Percentiles rank a stretch among this genome's conserved stretches.
phyloP scores from a whole-genome alignment of 2,888 invertebrate species.

The Apomyelois bistriatella region DNA sequence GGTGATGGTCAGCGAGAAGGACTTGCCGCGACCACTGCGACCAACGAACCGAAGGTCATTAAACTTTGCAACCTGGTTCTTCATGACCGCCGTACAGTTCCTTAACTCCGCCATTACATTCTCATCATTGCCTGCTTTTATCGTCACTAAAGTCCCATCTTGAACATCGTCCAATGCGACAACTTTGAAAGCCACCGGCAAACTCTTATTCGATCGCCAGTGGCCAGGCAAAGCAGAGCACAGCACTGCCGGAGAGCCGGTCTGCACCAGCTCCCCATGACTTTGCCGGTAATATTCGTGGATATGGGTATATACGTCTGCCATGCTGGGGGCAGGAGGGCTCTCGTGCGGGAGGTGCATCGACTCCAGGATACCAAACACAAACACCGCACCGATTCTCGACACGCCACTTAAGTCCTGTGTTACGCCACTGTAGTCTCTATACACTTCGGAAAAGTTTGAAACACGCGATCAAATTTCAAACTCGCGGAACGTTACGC shows the following conservation, averaged over 20 bases:
- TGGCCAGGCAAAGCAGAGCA: constrained; percentile 96
- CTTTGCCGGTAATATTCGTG: constrained; percentile 91
- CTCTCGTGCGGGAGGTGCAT: constrained; percentile 85
- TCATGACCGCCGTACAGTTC: constrained; percentile 96
- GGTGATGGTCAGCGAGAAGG: constrained; percentile 96
- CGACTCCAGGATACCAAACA: constrained; percentile 65
- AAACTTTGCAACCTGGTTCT: constrained; percentile 99
- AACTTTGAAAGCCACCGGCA: constrained; percentile 98
- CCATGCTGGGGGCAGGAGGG: constrained; percentile 81
- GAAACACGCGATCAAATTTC: constrained; percentile 50
- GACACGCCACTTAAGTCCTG: constrained; percentile 67
- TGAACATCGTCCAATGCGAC: constrained; percentile 95
- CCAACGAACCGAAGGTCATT: constrained; percentile 99
- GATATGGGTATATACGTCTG: constrained; percentile 87
- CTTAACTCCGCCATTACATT: constrained; percentile 97
- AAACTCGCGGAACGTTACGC: constrained; percentile 48
- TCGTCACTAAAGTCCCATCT: constrained; percentile 96
- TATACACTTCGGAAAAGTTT: constrained; percentile 62
- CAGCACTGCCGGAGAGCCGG: constrained; percentile 96
- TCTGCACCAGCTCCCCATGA: constrained; percentile 95
- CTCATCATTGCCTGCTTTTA: constrained; percentile 98
- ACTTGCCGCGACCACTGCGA: constrained; percentile 96
- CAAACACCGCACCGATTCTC: constrained; percentile 49
- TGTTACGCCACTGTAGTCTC: constrained; percentile 57
- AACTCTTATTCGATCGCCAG: constrained; percentile 98